Evolutionary conservation across 1,140 invertebrate genomes (phyloP).

Genomic region (Zaprionus gabonicus): DNA sequence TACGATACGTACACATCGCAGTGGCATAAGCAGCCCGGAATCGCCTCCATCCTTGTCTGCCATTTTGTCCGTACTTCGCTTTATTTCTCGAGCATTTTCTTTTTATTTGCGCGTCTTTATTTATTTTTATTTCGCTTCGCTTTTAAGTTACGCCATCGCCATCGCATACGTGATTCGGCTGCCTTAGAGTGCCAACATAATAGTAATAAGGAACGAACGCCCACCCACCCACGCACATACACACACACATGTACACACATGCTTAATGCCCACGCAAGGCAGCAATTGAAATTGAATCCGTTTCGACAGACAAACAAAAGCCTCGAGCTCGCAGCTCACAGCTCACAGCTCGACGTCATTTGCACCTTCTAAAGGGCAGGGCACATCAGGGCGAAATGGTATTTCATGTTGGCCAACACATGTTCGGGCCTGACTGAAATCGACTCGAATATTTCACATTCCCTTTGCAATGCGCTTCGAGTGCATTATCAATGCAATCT

Average conservation of each 20-base stretch:
- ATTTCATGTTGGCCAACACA: background rate
- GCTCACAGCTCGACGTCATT: slow-evolving; percentile 3
- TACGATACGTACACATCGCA: background rate
- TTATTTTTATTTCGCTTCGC: slow-evolving; percentile 63
- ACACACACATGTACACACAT: background rate
- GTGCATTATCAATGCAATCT: slow-evolving; percentile 5
- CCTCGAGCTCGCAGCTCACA: background rate
- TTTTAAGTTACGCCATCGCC: slow-evolving; percentile 56
- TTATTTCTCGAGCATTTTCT: slow-evolving; percentile 62
- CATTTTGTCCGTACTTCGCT: slow-evolving; percentile 69
- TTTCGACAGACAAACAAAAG: slow-evolving; percentile 19
- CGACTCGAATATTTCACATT: background rate
- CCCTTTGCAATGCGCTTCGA: background rate
- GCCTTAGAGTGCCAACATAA: slow-evolving; percentile 38
- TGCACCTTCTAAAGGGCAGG: slow-evolving; percentile 11
- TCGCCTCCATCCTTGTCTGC: slow-evolving; percentile 30
- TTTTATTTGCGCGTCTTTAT: slow-evolving; percentile 62
- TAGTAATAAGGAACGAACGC: slow-evolving; percentile 18
- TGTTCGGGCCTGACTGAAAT: background rate
- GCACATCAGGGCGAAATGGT: background rate
- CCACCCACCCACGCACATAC: background rate
- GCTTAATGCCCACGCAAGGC: slow-evolving; percentile 2
- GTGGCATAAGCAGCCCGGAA: background rate
- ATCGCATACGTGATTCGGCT: slow-evolving; percentile 38
- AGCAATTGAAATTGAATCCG: slow-evolving; percentile 66